Evolutionary conservation across 2,888 invertebrate genomes (phyloP).

Genomic region (Imbricaverruca yamaguchii): DNA sequence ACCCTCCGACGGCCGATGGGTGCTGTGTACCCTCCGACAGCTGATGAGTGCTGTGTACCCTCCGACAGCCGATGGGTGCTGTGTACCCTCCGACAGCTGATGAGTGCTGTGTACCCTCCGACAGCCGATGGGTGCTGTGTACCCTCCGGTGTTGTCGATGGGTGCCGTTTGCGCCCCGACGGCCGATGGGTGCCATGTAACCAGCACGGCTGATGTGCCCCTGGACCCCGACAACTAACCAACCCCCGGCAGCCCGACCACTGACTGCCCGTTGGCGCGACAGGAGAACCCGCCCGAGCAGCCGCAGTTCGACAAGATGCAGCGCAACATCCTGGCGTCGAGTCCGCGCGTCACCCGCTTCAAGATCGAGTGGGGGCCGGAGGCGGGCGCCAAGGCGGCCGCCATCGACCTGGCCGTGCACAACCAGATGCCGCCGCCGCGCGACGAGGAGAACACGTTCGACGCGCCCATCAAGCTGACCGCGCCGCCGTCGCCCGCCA

Average conservation of each 20-base stretch:
- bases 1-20: neutral
- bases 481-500: neutral
- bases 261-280: too few relatives aligned
- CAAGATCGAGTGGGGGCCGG: slow-evolving; percentile 87
- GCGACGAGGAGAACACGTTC: slow-evolving; percentile 1
- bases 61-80: neutral
- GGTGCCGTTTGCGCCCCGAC: neutral
- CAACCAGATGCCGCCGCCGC: neutral
- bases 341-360: slow-evolving; percentile 92
- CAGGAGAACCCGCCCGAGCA: slow-evolving; percentile 83
- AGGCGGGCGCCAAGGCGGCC: slow-evolving; percentile 29
- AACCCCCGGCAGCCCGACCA: too few relatives aligned
- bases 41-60: neutral
- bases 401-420: slow-evolving; percentile 25
- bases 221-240: too few relatives aligned
- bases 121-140: neutral
- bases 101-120: neutral
- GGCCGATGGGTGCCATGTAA: too few relatives aligned
- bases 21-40: neutral
- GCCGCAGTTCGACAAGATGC: slow-evolving; percentile 87
- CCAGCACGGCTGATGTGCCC: too few relatives aligned
- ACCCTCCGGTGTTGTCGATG: neutral
- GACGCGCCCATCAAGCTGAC: neutral
- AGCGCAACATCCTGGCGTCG: slow-evolving; percentile 71
- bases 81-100: neutral